Conservation (phyloP, 2,888 invertebrate genomes). For the Tetanocera ferruginea region DNA sequence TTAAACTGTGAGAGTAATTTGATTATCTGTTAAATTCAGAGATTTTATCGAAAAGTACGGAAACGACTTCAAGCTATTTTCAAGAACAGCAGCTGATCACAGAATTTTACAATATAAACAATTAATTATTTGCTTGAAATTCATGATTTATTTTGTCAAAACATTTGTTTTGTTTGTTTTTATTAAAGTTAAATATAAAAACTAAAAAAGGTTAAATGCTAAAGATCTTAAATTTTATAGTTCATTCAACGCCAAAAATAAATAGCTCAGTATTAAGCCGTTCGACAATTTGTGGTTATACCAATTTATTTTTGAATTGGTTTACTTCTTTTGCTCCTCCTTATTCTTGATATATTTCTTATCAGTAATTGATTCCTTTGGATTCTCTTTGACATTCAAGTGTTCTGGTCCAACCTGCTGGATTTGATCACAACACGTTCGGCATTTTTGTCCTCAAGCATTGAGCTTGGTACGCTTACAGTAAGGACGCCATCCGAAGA, state of each 20-base stretch:
- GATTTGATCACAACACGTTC: constrained; percentile 75
- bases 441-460: constrained; percentile 58
- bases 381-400: constrained; percentile 70
- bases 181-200: neutral
- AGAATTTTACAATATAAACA: too few species aligned
- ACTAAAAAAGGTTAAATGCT: neutral
- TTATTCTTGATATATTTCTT: neutral
- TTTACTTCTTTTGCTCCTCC: neutral
- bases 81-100: too few species aligned
- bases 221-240: neutral
- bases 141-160: too few species aligned
- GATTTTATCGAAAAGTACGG: too few species aligned
- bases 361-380: constrained; percentile 36
- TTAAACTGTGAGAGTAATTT: too few species aligned
- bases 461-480: constrained; percentile 75
- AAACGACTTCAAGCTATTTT: too few species aligned
- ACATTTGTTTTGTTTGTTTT: too few species aligned
- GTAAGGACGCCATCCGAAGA: constrained; percentile 82
- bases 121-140: too few species aligned
- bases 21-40: too few species aligned
- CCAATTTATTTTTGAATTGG: neutral
- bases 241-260: neutral
- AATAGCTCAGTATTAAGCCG: neutral
- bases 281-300: too few species aligned
- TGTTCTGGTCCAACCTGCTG: constrained; percentile 75